Conservation (phyloP, 2,797 vertebrate genomes). For the Gouania willdenowi region DNA sequence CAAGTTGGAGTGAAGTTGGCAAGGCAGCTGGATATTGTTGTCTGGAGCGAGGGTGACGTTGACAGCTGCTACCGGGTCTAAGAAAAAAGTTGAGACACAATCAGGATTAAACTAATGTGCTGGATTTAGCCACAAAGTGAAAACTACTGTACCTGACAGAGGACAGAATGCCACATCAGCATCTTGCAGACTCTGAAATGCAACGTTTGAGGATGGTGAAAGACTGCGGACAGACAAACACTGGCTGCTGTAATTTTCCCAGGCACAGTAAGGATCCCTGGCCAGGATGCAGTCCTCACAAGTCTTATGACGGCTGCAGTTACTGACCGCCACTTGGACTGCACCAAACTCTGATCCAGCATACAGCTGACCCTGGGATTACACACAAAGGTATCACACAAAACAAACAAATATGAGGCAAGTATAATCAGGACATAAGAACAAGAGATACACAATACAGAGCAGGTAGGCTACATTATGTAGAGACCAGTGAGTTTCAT, state of each 20-base stretch:
- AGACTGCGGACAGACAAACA: constrained; percentile 45
- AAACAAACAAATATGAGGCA: too few species aligned
- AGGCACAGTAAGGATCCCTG: constrained; percentile 78
- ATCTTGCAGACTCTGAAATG: constrained; percentile 69
- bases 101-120: constrained; percentile 2
- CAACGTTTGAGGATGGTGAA: not conserved
- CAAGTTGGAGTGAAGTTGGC: constrained; percentile 69
- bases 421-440: too few species aligned
- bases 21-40: constrained; percentile 65
- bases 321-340: constrained; percentile 71
- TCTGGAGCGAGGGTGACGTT: constrained; percentile 44
- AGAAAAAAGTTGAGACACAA: constrained; percentile 32
- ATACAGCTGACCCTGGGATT: constrained; percentile 67
- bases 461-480: too few species aligned
- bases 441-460: too few species aligned
- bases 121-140: not conserved
- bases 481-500: too few species aligned
- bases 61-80: constrained; percentile 49
- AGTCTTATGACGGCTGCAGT: constrained; percentile 58
- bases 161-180: constrained; percentile 69
- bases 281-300: constrained; percentile 79
- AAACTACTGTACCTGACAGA: constrained; percentile 46
- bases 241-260: constrained; percentile 37
- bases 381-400: too few species aligned
- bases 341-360: constrained; percentile 67